These are phyloP conservation scores for Oreocharis arfaki DNA, from an alignment of 2,113 vertebrate genomes.

Conservation along the genomic window DNA sequence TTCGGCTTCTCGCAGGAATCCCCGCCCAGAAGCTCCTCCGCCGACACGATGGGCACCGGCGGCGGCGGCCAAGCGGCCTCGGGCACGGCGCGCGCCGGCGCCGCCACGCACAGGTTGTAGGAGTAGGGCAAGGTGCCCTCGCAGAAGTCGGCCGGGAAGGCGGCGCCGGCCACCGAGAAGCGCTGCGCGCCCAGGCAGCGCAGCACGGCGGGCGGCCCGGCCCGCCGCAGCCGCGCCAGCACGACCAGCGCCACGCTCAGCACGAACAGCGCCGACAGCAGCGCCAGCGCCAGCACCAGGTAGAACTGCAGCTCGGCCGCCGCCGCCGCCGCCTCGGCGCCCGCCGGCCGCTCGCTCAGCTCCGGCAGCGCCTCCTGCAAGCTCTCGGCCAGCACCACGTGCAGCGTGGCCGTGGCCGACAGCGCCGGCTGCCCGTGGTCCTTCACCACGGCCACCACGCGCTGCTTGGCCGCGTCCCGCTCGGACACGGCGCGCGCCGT, in stretches of 20 bases:
- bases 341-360: background rate
- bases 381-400: conserved; percentile 76
- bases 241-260: conserved; percentile 6
- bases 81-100: background rate
- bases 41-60: background rate
- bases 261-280: background rate
- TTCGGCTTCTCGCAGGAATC: too few relatives aligned
- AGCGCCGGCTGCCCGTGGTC: conserved; percentile 67
- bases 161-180: background rate
- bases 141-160: conserved; percentile 24
- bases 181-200: too few relatives aligned
- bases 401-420: conserved; percentile 76
- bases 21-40: too few relatives aligned
- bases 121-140: conserved; percentile 65
- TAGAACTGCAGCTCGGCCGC: background rate
- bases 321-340: too few relatives aligned
- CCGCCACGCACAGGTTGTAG: background rate
- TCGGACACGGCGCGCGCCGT: conserved; percentile 27
- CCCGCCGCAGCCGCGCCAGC: background rate
- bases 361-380: conserved; percentile 74
- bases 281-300: background rate
- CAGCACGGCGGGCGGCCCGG: too few relatives aligned
- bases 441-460: conserved; percentile 65
- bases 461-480: conserved; percentile 63
- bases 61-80: background rate